Percentiles rank a stretch among this genome's conserved stretches.
These are phyloP conservation scores for Halichondria panicea DNA, from an alignment of 37 sponge, comb jelly and placozoan species.

Conservation along the genomic window DNA sequence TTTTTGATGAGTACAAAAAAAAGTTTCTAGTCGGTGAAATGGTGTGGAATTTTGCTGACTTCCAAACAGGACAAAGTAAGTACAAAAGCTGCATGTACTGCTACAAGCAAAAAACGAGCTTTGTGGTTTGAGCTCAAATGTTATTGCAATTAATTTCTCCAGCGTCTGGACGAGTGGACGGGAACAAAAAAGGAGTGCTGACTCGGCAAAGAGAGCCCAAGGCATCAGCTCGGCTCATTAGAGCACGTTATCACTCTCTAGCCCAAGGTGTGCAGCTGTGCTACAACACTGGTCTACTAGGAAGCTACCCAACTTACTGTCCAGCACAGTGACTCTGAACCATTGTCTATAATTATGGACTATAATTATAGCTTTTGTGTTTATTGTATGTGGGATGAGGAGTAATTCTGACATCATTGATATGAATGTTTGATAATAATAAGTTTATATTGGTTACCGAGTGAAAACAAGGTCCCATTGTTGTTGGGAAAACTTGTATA, in stretches of 20 bases:
- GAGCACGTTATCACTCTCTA: constrained; percentile 40
- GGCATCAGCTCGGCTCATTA: constrained; percentile 47
- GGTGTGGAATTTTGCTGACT: constrained; percentile 77
- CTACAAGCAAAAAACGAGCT: neutral
- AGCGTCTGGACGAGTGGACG: constrained; percentile 33
- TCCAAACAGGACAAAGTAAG: constrained; percentile 54
- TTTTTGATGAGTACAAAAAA: constrained; percentile 54
- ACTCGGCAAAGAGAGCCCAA: constrained; percentile 74
- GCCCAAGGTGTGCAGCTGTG: constrained; percentile 5
- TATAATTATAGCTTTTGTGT: too few relatives aligned
- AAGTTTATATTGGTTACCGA: too few relatives aligned
- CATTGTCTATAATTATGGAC: too few relatives aligned
- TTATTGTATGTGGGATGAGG: too few relatives aligned
- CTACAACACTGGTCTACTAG: too few relatives aligned
- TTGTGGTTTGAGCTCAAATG: neutral
- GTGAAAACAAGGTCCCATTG: too few relatives aligned
- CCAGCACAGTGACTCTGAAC: too few relatives aligned
- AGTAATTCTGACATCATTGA: too few relatives aligned
- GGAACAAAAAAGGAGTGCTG: constrained; percentile 65
- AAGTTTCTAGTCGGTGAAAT: constrained; percentile 66
- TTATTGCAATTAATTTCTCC: neutral
- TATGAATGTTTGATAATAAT: too few relatives aligned
- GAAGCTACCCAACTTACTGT: too few relatives aligned
- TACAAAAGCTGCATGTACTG: neutral
- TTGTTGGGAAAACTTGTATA: too few relatives aligned